Conservation (phyloP, 2,797 vertebrate species). For the Tarsius wallacei region DNA sequence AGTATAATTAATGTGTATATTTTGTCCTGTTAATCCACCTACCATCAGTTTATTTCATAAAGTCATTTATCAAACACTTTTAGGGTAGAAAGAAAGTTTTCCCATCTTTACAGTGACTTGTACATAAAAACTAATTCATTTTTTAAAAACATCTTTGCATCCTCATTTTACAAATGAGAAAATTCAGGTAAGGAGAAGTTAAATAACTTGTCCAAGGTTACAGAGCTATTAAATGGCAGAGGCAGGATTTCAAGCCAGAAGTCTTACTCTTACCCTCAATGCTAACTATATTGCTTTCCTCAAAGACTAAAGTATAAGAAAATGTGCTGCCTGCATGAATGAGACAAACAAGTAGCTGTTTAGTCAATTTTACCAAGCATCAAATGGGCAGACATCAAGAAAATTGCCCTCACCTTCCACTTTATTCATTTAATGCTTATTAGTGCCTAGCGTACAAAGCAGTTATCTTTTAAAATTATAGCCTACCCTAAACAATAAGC, state of each 20-base stretch:
- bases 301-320: neutral
- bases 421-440: slow-evolving; percentile 19
- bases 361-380: neutral
- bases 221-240: neutral
- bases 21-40: neutral
- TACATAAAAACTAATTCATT: neutral
- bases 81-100: neutral
- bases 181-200: neutral
- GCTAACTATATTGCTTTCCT: neutral
- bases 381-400: neutral
- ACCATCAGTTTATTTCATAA: neutral
- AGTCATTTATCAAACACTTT: neutral
- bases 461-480: neutral
- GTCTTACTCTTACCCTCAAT: neutral
- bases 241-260: neutral
- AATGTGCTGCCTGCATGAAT: neutral
- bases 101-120: neutral
- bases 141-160: neutral
- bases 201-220: neutral
- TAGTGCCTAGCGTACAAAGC: neutral
- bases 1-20: neutral
- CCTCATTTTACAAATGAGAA: neutral
- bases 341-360: neutral
- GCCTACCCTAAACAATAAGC: neutral
- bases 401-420: neutral